These are phyloP conservation scores for Platycheirus rosarum DNA, from an alignment of 2,888 invertebrate species.

Conservation along the genomic window DNA sequence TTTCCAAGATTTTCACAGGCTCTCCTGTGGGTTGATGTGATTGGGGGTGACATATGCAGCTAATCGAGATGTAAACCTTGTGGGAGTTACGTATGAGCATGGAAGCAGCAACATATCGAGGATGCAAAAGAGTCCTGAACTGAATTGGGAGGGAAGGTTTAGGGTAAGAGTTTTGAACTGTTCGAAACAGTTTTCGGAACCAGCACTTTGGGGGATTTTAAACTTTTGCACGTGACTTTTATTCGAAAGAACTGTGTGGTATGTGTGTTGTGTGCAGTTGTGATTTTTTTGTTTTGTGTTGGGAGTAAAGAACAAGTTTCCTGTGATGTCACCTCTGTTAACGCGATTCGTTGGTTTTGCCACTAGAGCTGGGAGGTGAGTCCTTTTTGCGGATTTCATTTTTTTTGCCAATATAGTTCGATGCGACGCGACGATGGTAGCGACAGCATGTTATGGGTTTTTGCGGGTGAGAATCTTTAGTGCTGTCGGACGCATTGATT, in stretches of 20 bases:
- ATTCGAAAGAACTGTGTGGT: conserved; percentile 56
- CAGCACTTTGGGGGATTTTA: conserved; percentile 62
- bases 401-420: conserved; percentile 9
- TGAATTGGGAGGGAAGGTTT: conserved; percentile 7
- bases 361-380: conserved; percentile 7
- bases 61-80: conserved; percentile 60
- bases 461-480: conserved; percentile 20
- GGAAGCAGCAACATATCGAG: not conserved
- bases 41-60: conserved; percentile 30
- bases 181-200: conserved; percentile 40
- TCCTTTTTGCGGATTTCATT: not conserved
- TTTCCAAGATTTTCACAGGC: conserved; percentile 39
- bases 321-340: conserved; percentile 41
- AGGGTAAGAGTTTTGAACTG: conserved; percentile 48
- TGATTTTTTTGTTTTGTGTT: conserved; percentile 5
- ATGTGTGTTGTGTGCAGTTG: conserved; percentile 15
- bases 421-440: conserved; percentile 14
- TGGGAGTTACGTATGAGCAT: conserved; percentile 4
- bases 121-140: not conserved
- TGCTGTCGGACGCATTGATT: conserved; percentile 47
- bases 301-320: conserved; percentile 40
- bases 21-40: not conserved
- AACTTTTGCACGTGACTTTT: conserved; percentile 69
- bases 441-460: conserved; percentile 45
- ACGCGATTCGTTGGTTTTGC: conserved; percentile 62